A percentile compares a stretch with the other conserved stretches of the same genome.
These are phyloP conservation scores for Eupithecia subumbrata DNA, from an alignment of 2,888 invertebrate genomes.

Conservation along the genomic window DNA sequence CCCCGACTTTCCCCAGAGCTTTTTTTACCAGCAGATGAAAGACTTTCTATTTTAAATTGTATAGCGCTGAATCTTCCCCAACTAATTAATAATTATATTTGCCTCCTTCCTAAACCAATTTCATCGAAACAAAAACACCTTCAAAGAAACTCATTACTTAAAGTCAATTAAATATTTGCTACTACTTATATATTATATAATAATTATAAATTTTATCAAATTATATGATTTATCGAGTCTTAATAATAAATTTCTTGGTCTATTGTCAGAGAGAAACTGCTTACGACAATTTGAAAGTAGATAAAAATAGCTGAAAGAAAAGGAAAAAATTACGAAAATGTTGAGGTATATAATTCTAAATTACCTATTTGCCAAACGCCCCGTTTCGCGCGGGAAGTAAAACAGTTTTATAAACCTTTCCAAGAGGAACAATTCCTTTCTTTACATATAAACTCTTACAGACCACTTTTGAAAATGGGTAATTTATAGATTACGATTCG, in stretches of 20 bases:
- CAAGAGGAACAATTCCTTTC: too few relatives aligned
- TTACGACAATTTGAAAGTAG: conserved; percentile 57
- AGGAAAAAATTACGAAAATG: background rate
- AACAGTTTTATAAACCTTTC: too few relatives aligned
- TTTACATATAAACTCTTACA: too few relatives aligned
- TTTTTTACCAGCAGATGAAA: background rate
- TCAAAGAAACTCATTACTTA: background rate
- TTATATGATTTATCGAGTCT: background rate
- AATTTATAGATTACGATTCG: too few relatives aligned
- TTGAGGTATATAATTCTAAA: background rate
- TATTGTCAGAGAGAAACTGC: conserved; percentile 53
- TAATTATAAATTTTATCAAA: conserved; percentile 48
- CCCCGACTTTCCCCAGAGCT: too few relatives aligned
- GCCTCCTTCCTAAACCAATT: background rate
- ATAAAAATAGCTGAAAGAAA: conserved; percentile 54
- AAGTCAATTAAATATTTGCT: background rate
- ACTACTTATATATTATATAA: background rate
- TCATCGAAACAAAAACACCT: background rate
- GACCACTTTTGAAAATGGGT: too few relatives aligned
- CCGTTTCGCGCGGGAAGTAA: too few relatives aligned
- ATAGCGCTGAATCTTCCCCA: background rate
- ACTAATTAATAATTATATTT: background rate
- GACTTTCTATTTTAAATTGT: background rate
- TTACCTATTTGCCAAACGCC: background rate
- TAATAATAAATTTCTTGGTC: conserved; percentile 49